Conservation (phyloP, 1,140 invertebrate genomes). For the Lutraria rhynchaena region DNA sequence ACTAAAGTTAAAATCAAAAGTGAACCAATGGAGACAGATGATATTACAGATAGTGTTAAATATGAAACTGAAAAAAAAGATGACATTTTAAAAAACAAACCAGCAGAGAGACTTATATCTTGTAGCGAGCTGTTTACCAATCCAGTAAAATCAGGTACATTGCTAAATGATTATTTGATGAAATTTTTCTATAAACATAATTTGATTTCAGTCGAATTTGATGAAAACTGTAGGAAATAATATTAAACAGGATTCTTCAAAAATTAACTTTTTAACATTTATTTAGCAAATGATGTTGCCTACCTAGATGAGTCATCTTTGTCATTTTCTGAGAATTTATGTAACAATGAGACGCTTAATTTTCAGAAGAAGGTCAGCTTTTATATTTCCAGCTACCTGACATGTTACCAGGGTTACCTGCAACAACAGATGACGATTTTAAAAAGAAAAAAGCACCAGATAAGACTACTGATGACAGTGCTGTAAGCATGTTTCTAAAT, state of each 20-base stretch:
- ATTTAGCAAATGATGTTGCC: no score
- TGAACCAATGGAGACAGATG: conserved; percentile 49
- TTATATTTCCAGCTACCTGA: conserved; percentile 68
- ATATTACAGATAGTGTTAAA: background rate
- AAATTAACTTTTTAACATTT: no score
- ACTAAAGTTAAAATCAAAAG: conserved; percentile 34
- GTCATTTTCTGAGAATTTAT: no score
- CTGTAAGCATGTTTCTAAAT: no score
- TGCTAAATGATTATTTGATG: no score
- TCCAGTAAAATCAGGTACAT: conserved; percentile 33
- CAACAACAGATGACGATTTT: conserved; percentile 55
- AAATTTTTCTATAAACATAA: no score
- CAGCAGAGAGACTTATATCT: conserved; percentile 14
- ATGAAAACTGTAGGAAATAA: no score
- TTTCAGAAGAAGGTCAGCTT: conserved; percentile 57
- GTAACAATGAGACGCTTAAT: background rate
- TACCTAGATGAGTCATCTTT: no score
- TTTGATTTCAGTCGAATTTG: no score
- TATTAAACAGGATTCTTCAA: no score
- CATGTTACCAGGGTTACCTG: conserved; percentile 62
- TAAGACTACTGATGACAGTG: background rate
- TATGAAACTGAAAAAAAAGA: background rate
- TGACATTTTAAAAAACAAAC: background rate
- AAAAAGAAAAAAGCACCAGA: conserved; percentile 43
- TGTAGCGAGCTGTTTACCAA: conserved; percentile 50